Base-by-base conservation (phyloP, 2,113 vertebrate species). In the Lipophrys pholis region DNA sequence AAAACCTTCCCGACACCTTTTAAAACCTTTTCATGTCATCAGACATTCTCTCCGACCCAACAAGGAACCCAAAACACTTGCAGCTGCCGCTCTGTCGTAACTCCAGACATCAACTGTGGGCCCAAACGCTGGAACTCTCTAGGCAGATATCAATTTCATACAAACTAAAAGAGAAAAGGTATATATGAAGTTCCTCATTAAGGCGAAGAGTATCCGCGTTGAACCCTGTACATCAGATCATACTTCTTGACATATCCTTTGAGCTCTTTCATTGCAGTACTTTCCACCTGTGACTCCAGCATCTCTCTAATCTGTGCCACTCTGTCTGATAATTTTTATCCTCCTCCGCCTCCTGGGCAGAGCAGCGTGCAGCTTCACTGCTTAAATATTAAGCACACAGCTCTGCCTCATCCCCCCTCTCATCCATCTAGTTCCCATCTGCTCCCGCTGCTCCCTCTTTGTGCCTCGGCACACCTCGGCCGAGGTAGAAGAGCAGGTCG, bases 331-430 rank as follows among this genome's bases (percentile, higher is more conserved):
- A 43, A 61, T 76, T 72, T 75, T 40, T 55, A 42, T 51, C 38
- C 36, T 15, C 14, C 40, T 46, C 15, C 35, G 45, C 73, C 48
- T 57, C 35, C 70, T 50, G 55, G 68, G 65, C 3, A 41, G 60
- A 66, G 74, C 79, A 70, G 70, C 76, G 65, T 79, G 78, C 65
- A 60, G 76, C 59, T 67, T 69, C 72, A 72, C 68, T 73, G 67
- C 77, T 89, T 91, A 91, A 90, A 91, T 86, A 86, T 91, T 90
- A 90, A 93, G 76, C 72, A 88, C 80, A 82, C 69, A 68, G 58
- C 61, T 76, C 72, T 61, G 68, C 76, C 75, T 81, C 78, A 73
- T 79, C 80, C 68, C 21, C 87, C 82, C 88, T 90, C 84, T 91
- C 87, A 81, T 87, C 72, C 45, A 15, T 73, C 76, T 66, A 59